Conservation (phyloP, 2,797 vertebrate species). For the Pteronotus mesoamericanus region DNA sequence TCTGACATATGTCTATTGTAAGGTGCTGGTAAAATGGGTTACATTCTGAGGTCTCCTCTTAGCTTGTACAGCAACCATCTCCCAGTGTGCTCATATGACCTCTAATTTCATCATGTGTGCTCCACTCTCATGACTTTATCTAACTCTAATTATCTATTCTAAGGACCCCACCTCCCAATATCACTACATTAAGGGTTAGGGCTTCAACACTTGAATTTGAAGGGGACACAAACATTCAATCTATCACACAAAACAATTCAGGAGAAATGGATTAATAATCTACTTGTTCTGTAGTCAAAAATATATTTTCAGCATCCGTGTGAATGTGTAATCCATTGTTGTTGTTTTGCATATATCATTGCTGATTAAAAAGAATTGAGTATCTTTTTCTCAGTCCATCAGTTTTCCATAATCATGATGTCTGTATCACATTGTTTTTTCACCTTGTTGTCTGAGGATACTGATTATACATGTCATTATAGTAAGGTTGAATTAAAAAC, state of each 20-base stretch:
- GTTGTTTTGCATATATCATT: background rate
- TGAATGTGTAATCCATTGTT: constrained; percentile 9
- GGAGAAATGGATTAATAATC: background rate
- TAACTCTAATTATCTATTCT: background rate
- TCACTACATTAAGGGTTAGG: background rate
- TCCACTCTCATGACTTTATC: background rate
- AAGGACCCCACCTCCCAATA: background rate
- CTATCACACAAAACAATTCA: background rate
- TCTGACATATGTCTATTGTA: background rate
- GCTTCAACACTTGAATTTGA: background rate
- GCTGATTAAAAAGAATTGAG: background rate
- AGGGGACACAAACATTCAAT: background rate
- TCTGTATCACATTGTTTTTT: background rate
- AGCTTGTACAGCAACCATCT: background rate
- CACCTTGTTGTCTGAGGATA: background rate
- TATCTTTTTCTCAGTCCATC: background rate
- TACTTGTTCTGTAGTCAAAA: background rate
- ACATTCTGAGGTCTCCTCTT: background rate
- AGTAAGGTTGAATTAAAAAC: constrained; percentile 37
- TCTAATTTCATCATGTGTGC: background rate
- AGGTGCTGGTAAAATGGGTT: background rate
- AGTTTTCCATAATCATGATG: constrained; percentile 25
- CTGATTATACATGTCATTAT: constrained; percentile 36
- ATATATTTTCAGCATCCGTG: background rate
- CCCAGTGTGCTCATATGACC: background rate